Base-by-base conservation (phyloP, 2,113 vertebrate species). In the Corythornis cristatus region DNA sequence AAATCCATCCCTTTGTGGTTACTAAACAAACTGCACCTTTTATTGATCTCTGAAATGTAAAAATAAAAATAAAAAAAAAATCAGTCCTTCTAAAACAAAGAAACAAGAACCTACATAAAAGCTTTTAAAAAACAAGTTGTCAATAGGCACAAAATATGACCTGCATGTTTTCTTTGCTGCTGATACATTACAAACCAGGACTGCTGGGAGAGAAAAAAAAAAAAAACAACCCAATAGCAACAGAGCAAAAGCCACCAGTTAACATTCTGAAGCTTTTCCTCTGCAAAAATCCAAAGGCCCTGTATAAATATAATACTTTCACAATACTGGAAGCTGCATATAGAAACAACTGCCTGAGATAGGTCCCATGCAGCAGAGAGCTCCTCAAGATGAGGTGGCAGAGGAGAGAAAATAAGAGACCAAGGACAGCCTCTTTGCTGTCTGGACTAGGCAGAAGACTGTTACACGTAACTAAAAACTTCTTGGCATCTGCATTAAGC, bases 171-270 rank as follows among this genome's bases (percentile, higher is more conserved):
- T 40, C 14, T 73, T 51, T 50, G 50, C 35, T 57, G n/a, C 4
- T 56, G 37, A 31, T 29, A 25, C 4, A 71, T 43, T 67, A 78
- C 10, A 57, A 40, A 77, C 3, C 9, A 40, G 3, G 3, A 62
- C 6, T 1, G 1, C 0, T 31, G 9, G 9, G 17, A 62, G 26
- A 21, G 20, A 1, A 18, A 28, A 48, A 50, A 46, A 17, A n/a
- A 46, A 40, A 33, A 9, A 37, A 37, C 40, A 33, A 20, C 56
- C n/a, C 35, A 61, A 33, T 23, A 51, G 13, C 8, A 71, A 9
- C 15, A 51, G 54, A 83, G 74, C 3, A 9, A 51, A 83, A 70
- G 4, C 1, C 11, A 61, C 0, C 0, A 5, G 56, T 29, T 56
- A 80, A 72, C 11, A 84, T 13, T 19, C 42, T 35, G 43, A 56